These are phyloP conservation scores for Castor canadensis DNA, from an alignment of 2,113 vertebrate genomes.

Conservation along the genomic window DNA sequence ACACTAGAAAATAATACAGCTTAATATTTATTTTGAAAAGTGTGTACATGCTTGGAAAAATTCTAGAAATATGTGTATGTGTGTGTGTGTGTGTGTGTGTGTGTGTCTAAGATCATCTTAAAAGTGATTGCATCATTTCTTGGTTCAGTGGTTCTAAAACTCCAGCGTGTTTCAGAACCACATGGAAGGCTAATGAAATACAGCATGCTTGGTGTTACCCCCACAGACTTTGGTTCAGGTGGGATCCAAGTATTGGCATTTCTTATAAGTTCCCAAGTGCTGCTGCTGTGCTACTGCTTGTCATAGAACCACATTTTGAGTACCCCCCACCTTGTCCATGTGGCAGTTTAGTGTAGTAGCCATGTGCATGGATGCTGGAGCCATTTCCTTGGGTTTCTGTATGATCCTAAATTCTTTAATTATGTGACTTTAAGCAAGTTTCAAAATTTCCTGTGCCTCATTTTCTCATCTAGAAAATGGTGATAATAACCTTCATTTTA, in stretches of 20 bases:
- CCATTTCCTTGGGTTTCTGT: background rate
- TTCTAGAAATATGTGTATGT: background rate
- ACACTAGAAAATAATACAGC: background rate
- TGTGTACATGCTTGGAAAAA: background rate
- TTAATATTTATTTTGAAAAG: background rate
- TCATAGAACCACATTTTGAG: background rate
- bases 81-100: too few species aligned
- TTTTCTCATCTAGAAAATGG: conserved; percentile 20
- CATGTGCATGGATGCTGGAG: background rate
- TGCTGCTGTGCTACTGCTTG: background rate
- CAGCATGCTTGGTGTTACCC: background rate
- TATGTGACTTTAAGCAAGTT: background rate
- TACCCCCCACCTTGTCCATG: background rate
- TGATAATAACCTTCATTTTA: background rate
- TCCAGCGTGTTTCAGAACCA: background rate
- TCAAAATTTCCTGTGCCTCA: background rate
- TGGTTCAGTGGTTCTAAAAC: background rate
- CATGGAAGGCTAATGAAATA: background rate
- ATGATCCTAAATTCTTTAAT: background rate
- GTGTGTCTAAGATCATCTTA: background rate
- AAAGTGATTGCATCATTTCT: background rate
- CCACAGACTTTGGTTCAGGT: background rate
- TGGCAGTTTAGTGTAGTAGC: background rate
- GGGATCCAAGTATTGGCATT: background rate
- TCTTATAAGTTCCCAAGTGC: too few species aligned